phyloP scores from a whole-genome alignment of 1,140 invertebrate genomes.

The Mycetomoellerius zeteki region DNA sequence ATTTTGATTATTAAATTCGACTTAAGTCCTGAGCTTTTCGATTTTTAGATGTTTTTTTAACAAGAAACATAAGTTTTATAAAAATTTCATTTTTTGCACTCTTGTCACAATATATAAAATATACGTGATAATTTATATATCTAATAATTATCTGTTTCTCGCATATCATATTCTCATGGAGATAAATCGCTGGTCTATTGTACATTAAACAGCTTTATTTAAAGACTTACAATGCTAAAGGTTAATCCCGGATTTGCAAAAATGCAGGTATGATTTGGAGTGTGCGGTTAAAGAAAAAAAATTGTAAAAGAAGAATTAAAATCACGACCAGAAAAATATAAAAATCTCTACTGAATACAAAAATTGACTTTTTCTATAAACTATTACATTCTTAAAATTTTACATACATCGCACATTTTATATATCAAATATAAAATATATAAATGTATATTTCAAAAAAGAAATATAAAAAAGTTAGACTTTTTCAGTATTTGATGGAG shows the following conservation, averaged over 20 bases:
- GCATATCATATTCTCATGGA: neutral
- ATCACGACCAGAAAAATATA: neutral
- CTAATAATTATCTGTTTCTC: slow-evolving; percentile 9
- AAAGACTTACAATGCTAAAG: slow-evolving; percentile 9
- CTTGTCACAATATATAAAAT: slow-evolving; percentile 6
- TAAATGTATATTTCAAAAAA: slow-evolving; percentile 1
- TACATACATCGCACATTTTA: neutral
- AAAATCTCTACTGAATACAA: neutral
- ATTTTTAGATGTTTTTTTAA: neutral
- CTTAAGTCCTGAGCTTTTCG: neutral
- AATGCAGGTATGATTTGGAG: neutral
- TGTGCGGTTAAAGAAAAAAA: neutral
- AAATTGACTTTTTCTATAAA: neutral
- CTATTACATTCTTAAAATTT: neutral
- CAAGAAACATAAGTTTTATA: neutral
- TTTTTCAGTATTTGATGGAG: neutral
- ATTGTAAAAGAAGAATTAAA: neutral
- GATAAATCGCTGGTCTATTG: neutral
- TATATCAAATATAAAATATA: neutral
- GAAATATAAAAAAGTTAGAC: neutral
- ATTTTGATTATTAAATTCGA: neutral
- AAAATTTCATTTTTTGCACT: neutral
- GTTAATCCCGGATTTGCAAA: slow-evolving; percentile 44
- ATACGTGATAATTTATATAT: slow-evolving; percentile 1
- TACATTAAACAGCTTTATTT: slow-evolving; percentile 37